Evolutionary conservation across 2,888 invertebrate genomes (phyloP).

Genomic region (Drosophila prolongata): DNA sequence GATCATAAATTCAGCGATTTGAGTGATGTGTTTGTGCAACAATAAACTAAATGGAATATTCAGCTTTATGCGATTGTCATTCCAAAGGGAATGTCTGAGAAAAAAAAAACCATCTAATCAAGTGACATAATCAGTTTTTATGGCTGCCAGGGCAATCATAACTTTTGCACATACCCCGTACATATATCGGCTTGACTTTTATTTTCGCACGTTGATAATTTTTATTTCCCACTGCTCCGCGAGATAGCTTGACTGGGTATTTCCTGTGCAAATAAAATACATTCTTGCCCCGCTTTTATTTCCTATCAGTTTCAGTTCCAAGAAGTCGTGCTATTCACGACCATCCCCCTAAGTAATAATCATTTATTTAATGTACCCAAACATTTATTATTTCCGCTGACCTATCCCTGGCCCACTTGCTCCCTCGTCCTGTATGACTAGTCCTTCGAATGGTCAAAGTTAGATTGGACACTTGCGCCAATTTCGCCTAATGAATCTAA

Average conservation of each 20-base stretch:
- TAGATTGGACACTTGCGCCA: constrained; percentile 81
- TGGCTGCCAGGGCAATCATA: constrained; percentile 43
- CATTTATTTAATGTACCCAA: constrained; percentile 79
- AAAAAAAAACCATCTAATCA: constrained; percentile 68
- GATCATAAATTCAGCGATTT: constrained; percentile 67
- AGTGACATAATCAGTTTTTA: constrained; percentile 73
- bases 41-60: constrained; percentile 62
- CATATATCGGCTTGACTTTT: constrained; percentile 50
- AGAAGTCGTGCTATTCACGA: constrained; percentile 8
- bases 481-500: constrained; percentile 81
- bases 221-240: constrained; percentile 63
- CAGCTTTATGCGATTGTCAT: constrained; percentile 53
- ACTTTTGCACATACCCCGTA: constrained; percentile 43
- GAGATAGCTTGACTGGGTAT: constrained; percentile 33
- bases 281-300: constrained; percentile 75
- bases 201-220: constrained; percentile 78
- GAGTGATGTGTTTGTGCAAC: constrained; percentile 48
- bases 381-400: constrained; percentile 83
- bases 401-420: constrained; percentile 15
- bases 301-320: constrained; percentile 37
- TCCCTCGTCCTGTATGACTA: constrained; percentile 2
- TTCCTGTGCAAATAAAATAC: constrained; percentile 72
- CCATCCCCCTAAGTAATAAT: constrained; percentile 71
- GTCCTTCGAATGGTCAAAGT: constrained; percentile 79
- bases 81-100: constrained; percentile 27